Conservation (phyloP, 2,797 vertebrate species). For the Sciurus carolinensis region DNA sequence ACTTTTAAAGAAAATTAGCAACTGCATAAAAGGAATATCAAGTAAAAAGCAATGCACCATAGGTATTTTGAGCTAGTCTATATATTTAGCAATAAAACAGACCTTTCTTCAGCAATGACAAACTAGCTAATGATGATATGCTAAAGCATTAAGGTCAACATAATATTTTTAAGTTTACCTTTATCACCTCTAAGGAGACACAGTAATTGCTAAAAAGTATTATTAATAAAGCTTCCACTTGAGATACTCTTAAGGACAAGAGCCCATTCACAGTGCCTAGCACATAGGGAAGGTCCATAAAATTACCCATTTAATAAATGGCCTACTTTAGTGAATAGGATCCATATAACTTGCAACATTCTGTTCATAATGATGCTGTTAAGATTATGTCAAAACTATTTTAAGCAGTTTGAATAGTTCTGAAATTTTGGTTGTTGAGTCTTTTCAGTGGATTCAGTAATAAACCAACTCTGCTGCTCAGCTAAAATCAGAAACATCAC, state of each 20-base stretch:
- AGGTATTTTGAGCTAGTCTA: conserved; percentile 41
- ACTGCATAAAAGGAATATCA: conserved; percentile 43
- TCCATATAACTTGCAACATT: conserved; percentile 63
- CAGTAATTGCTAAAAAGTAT: conserved; percentile 63
- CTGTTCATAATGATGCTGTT: conserved; percentile 28
- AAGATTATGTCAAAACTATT: conserved; percentile 57
- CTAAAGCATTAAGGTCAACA: conserved; percentile 56
- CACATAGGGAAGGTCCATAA: conserved; percentile 44
- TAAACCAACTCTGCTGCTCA: conserved; percentile 35
- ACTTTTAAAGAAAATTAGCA: conserved; percentile 69
- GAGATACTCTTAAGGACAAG: conserved; percentile 62
- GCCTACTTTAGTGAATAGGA: conserved; percentile 37
- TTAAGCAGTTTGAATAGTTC: conserved; percentile 47
- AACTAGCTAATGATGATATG: conserved; percentile 62
- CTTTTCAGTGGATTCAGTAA: conserved; percentile 26
- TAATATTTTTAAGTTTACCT: conserved; percentile 67
- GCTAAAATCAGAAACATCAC: conserved; percentile 60
- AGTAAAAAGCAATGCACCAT: conserved; percentile 65
- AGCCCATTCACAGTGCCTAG: neutral
- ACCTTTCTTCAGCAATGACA: conserved; percentile 56
- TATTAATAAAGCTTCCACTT: conserved; percentile 54
- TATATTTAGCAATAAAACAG: conserved; percentile 56
- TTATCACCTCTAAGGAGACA: conserved; percentile 69
- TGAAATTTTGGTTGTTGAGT: conserved; percentile 46
- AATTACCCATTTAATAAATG: conserved; percentile 65